A percentile compares a stretch with the other conserved stretches of the same genome.
Evolutionary conservation across 2,113 vertebrate species (phyloP).

Genomic region (Mobula hypostoma): DNA sequence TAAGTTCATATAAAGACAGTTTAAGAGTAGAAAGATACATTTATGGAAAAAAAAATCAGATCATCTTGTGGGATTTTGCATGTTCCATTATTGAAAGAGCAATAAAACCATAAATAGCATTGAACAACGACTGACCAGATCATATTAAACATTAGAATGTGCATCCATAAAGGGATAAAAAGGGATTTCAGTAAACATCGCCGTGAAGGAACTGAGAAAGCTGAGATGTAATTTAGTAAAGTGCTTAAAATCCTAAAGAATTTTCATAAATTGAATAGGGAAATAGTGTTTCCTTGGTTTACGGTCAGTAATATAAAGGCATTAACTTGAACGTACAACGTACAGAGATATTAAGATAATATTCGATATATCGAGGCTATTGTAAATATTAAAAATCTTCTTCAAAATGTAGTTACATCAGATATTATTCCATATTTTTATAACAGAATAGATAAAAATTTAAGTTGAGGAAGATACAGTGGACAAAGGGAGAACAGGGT

Average conservation of each 20-base stretch:
- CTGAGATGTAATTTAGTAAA: background rate
- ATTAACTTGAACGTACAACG: background rate
- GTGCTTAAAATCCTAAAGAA: background rate
- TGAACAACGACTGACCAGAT: background rate
- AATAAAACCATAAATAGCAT: background rate
- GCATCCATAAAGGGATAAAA: background rate
- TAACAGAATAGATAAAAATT: background rate
- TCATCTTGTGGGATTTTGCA: background rate
- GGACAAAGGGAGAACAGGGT: background rate
- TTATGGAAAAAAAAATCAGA: background rate
- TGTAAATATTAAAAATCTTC: background rate
- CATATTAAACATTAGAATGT: background rate
- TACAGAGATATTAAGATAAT: background rate
- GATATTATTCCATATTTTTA: background rate
- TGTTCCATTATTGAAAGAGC: background rate
- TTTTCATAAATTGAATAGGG: background rate
- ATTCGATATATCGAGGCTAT: background rate
- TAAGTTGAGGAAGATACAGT: background rate
- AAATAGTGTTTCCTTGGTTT: background rate
- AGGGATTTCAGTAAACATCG: background rate
- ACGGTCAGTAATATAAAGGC: background rate
- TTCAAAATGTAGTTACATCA: background rate
- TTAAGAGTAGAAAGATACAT: background rate
- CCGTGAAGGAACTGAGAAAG: background rate
- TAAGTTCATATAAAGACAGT: background rate